phyloP scores from a whole-genome alignment of 2,888 invertebrate species.

The Melieria crassipennis region DNA sequence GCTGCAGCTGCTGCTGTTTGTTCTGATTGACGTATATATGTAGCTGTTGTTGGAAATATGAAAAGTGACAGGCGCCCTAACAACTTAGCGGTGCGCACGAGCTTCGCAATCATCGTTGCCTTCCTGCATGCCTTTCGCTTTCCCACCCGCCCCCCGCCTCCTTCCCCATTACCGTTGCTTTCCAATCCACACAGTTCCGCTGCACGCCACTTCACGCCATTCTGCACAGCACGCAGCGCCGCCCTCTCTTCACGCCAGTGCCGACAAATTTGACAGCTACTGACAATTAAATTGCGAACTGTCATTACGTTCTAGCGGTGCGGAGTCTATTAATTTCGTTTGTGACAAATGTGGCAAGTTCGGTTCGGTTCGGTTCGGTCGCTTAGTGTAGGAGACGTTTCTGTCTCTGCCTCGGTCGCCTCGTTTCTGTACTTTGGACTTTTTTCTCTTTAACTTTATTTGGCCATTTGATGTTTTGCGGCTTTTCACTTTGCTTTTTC shows the following conservation, averaged over 20 bases:
- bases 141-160: no score
- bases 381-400: no score
- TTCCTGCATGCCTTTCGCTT: no score
- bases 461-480: neutral
- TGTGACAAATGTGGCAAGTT: conserved; percentile 12
- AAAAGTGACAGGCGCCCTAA: no score
- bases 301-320: conserved; percentile 19
- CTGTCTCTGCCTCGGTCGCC: no score
- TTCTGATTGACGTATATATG: neutral
- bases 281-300: conserved; percentile 14
- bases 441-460: neutral
- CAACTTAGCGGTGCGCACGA: no score
- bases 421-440: neutral
- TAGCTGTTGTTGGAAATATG: neutral
- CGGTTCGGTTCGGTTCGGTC: no score
- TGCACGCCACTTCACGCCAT: neutral
- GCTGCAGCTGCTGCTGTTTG: neutral
- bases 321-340: conserved; percentile 19
- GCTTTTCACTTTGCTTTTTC: neutral
- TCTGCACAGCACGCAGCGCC: neutral
- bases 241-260: neutral
- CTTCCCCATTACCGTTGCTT: no score
- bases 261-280: conserved; percentile 7
- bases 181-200: no score
- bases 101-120: no score